Conservation (phyloP, 2,888 invertebrate genomes). For the Fragum whitleyi region DNA sequence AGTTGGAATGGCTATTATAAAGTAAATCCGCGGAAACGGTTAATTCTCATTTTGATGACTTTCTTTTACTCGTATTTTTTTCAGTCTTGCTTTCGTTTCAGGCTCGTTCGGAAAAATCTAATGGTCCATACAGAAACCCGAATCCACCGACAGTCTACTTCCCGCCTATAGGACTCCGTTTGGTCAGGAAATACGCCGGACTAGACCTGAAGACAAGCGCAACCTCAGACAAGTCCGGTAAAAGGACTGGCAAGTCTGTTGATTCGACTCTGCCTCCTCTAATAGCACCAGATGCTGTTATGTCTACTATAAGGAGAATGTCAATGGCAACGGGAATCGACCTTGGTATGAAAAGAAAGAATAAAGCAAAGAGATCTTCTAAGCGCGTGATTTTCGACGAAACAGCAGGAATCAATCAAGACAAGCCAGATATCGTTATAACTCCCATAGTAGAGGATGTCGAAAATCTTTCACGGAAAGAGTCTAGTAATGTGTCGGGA, state of each 20-base stretch:
- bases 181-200: constrained; percentile 53
- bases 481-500: neutral
- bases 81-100: constrained; percentile 7
- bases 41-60: too few relatives aligned
- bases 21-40: too few relatives aligned
- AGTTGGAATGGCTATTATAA: too few relatives aligned
- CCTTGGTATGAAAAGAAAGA: neutral
- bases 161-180: constrained; percentile 50
- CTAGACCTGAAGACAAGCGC: constrained; percentile 32
- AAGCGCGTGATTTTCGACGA: constrained; percentile 12
- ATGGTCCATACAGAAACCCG: constrained; percentile 29
- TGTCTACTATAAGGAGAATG: constrained; percentile 14
- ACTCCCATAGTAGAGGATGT: constrained; percentile 4
- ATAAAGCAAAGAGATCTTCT: neutral
- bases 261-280: neutral
- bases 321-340: neutral
- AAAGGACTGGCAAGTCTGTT: neutral
- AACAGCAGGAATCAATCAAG: neutral
- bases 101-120: constrained; percentile 31
- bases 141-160: constrained; percentile 46
- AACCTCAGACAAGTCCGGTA: neutral
- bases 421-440: neutral
- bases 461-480: neutral
- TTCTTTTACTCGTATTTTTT: too few relatives aligned
- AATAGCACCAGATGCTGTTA: constrained; percentile 9